Base-by-base conservation (phyloP, 2,113 vertebrate genomes). In the Nycticorax nycticorax region DNA sequence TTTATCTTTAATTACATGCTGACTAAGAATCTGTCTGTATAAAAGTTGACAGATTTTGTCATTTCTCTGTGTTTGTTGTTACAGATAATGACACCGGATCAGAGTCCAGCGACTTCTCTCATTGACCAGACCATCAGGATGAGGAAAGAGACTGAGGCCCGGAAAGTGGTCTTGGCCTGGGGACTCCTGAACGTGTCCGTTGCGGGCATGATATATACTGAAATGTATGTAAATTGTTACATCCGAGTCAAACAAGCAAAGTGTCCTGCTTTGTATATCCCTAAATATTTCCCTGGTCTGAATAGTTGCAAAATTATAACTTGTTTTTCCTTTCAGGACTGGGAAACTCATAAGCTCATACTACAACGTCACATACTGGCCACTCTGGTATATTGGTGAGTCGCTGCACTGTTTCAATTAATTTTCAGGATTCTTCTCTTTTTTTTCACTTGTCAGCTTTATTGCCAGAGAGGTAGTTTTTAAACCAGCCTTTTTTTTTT, bases 361-460 rank as follows among this genome's bases (percentile, higher is more conserved):
- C 85, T 99, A 98, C 92, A 99, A 99, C 96, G 99, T 99, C 96
- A 98, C 98, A 2, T 99, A 98, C 94, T 99, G 99, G 99, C 98
- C 98, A 1, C 98, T 99, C 57, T 99, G 99, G 99, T 99, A 99
- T 94, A 99, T 99, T 18, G 99, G 99, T 99, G 97, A 99, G 99
- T 98, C 1, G 3, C 62, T 87, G 24, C 27, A 43, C 57, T 13
- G 2, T 47, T 76, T 79, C 9, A 32, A 20, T 76, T 16, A 1
- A 10, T 45, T 76, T 28, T 39, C 10, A 30, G 30, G 6, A 1
- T 48, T 45, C 17, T 18, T 48, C 14, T 59, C 45, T n/a, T n/a
- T 32, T 32, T 32, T 60, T 80, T 71, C 6, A 16, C 8, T 33
- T 30, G 8, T 47, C 8, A 1, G 21, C 72, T 66, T 52, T 60